A percentile compares a stretch with the other conserved stretches of the same genome.
phyloP scores from a whole-genome alignment of 2,113 vertebrate genomes.

The Sapajus apella region DNA sequence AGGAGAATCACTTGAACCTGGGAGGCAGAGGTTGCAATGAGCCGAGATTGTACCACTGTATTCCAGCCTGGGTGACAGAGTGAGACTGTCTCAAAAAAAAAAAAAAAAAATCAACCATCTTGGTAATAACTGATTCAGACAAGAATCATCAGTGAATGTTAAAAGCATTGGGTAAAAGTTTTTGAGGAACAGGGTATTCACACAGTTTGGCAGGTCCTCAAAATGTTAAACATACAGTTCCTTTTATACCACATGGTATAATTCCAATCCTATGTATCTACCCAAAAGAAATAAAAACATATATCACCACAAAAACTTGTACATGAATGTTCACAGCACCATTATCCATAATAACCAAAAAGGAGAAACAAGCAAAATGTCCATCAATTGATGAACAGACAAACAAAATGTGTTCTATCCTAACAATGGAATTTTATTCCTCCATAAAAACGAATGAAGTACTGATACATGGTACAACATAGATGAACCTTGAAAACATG shows the following conservation, averaged over 20 bases:
- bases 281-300: slow-evolving; percentile 27
- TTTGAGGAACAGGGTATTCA: slow-evolving; percentile 1
- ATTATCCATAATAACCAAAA: slow-evolving; percentile 11
- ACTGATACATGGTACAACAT: not conserved
- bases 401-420: not conserved
- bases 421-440: not conserved
- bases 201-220: not conserved
- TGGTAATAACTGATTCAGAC: slow-evolving; percentile 23
- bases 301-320: not conserved
- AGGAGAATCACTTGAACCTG: too few relatives aligned
- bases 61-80: too few relatives aligned
- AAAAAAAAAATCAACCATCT: not conserved
- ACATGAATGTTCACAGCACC: slow-evolving; percentile 7
- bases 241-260: not conserved
- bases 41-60: too few relatives aligned
- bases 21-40: too few relatives aligned
- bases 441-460: slow-evolving; percentile 17
- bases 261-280: not conserved
- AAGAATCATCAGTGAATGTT: not conserved
- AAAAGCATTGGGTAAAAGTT: not conserved
- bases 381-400: not conserved
- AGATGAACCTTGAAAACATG: slow-evolving; percentile 8
- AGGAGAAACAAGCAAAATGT: not conserved
- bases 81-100: too few relatives aligned
- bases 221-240: slow-evolving; percentile 10